Evolutionary conservation across 2,888 invertebrate genomes (phyloP).

Genomic region (Acronicta aceris): DNA sequence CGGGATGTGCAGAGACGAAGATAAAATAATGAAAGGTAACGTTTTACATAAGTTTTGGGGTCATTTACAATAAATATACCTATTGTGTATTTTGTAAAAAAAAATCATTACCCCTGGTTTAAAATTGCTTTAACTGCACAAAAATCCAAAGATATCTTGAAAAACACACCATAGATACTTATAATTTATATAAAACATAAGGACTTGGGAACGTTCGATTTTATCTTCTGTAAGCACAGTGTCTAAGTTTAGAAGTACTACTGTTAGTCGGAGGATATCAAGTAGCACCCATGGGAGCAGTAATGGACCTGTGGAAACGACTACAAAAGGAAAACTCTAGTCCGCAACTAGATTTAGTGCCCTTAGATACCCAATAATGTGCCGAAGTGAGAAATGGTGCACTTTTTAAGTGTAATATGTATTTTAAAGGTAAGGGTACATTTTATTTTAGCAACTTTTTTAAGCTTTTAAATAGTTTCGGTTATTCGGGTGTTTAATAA

Average conservation of each 20-base stretch:
- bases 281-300: slow-evolving; percentile 73
- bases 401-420: slow-evolving; percentile 46
- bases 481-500: too few species aligned
- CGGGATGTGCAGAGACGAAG: slow-evolving; percentile 78
- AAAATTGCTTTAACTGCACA: too few species aligned
- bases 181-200: slow-evolving; percentile 18
- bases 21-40: slow-evolving; percentile 83
- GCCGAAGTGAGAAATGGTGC: slow-evolving; percentile 59
- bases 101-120: not conserved
- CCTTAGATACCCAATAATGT: slow-evolving; percentile 72
- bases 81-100: not conserved
- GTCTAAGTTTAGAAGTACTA: slow-evolving; percentile 66
- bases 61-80: too few species aligned
- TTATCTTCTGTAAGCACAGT: slow-evolving; percentile 59
- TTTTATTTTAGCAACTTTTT: slow-evolving; percentile 7
- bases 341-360: slow-evolving; percentile 80
- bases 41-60: slow-evolving; percentile 1
- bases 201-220: slow-evolving; percentile 41
- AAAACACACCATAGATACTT: not conserved
- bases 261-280: slow-evolving; percentile 71
- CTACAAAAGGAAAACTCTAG: slow-evolving; percentile 79
- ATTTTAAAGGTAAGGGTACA: slow-evolving; percentile 41
- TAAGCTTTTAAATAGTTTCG: slow-evolving; percentile 28
- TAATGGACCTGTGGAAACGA: slow-evolving; percentile 80
- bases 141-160: not conserved